Base-by-base conservation (phyloP, 2,797 vertebrate species). In the Oceanodroma leucorhoa region DNA sequence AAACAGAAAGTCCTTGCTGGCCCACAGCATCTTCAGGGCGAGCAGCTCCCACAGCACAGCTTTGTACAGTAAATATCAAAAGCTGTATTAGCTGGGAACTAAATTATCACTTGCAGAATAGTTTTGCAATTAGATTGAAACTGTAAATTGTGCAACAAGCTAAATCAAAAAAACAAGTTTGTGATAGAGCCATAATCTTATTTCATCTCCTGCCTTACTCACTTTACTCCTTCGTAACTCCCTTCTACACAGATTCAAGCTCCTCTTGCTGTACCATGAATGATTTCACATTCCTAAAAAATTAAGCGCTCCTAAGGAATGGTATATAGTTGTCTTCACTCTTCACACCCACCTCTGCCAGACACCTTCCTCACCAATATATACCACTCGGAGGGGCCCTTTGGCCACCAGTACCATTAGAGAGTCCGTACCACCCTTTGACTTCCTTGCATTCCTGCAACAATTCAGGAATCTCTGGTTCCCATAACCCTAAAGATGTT, bases 141-240 rank as follows among this genome's bases (percentile, higher is more conserved):
- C 76, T 62, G 50, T 89, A 93, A 94, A 77, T 96, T 97, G 88
- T 88, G 95, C 94, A 97, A 96, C 70, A 79, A 83, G 64, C 71
- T 76, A 61, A 91, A 95, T 83, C 24, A 89, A 94, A 92, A 71
- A 79, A 95, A 94, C 95, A 94, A 96, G 92, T 77, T 89, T 34
- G 65, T 93, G 94, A 94, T 93, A 97, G 67, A 96, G 89, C 94
- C 94, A 77, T 64, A 78, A 94, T 70, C 72, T 92, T 90, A 89
- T 92, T 97, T 96, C 94, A 90, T 50, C 96, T 95, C 91, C 94
- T 94, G 67, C 77, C 76, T 94, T 96, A 94, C 95, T 94, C 84
- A 90, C 67, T 50, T 61, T n/a, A 67, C 48, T 83, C 67, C 93
- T 87, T 75, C 34, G 46, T 45, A 90, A 90, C 69, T 54, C 43